Evolutionary conservation across 2,113 vertebrate species (phyloP).

Genomic region (Barnardius zonarius): DNA sequence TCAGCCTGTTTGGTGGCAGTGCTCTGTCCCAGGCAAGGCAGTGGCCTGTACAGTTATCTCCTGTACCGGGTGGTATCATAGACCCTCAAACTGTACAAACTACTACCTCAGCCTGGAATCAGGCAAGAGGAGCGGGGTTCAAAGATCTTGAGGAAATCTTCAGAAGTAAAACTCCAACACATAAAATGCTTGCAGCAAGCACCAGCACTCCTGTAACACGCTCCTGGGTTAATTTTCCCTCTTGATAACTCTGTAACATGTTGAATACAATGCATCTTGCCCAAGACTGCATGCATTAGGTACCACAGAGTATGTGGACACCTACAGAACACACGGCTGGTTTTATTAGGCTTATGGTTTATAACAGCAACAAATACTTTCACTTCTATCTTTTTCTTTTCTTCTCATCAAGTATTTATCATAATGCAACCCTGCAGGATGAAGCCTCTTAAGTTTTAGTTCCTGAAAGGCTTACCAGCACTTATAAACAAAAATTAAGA

Average conservation of each 20-base stretch:
- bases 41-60: constrained; percentile 99
- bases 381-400: not conserved
- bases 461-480: not conserved
- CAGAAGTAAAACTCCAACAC: constrained; percentile 28
- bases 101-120: constrained; percentile 99
- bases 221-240: not conserved
- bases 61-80: constrained; percentile 99
- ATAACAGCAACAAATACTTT: not conserved
- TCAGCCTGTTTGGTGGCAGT: constrained; percentile 54
- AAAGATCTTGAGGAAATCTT: constrained; percentile 61
- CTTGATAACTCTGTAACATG: not conserved
- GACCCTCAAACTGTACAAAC: constrained; percentile 99
- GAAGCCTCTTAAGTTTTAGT: not conserved
- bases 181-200: not conserved
- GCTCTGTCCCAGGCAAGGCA: constrained; percentile 98
- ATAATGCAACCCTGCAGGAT: not conserved
- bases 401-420: not conserved
- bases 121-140: constrained; percentile 71
- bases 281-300: not conserved
- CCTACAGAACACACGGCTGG: not conserved
- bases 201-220: not conserved
- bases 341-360: not conserved
- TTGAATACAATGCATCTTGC: not conserved
- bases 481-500: not conserved
- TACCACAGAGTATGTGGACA: not conserved